These are phyloP conservation scores for Ophion costatus DNA, from an alignment of 2,888 invertebrate genomes.

Conservation along the genomic window DNA sequence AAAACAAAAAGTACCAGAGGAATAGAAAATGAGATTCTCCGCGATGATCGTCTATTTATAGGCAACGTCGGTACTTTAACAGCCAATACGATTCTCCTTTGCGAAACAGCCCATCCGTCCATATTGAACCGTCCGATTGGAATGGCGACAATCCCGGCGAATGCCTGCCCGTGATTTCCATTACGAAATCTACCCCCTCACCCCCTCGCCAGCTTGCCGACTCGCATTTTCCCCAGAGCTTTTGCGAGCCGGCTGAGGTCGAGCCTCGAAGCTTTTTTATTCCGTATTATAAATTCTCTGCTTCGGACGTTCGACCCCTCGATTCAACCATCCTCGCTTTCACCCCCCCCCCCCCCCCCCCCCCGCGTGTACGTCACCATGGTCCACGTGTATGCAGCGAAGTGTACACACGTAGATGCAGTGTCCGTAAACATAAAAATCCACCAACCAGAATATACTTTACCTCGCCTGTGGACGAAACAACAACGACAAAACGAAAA, in stretches of 20 bases:
- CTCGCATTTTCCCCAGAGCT: slow-evolving; percentile 30
- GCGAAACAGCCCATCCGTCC: not conserved
- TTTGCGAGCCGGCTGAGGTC: slow-evolving; percentile 63
- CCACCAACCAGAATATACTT: slow-evolving; percentile 29
- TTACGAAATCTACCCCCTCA: slow-evolving; percentile 20
- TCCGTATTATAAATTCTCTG: slow-evolving; percentile 79
- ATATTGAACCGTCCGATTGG: slow-evolving; percentile 12
- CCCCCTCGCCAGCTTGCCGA: not conserved
- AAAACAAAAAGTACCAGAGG: not conserved
- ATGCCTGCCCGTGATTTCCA: slow-evolving; percentile 26
- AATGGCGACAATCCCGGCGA: slow-evolving; percentile 16
- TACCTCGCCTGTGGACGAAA: slow-evolving; percentile 9
- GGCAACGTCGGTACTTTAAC: not conserved
- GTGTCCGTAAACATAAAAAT: slow-evolving; percentile 35
- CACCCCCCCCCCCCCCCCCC: slow-evolving; percentile 50
- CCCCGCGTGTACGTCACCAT: not conserved
- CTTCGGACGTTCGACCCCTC: slow-evolving; percentile 73
- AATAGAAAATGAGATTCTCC: not conserved
- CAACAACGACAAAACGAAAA: slow-evolving; percentile 2
- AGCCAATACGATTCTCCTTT: not conserved
- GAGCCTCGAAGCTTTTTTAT: slow-evolving; percentile 58
- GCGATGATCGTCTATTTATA: not conserved
- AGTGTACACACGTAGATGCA: slow-evolving; percentile 42
- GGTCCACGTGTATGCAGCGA: slow-evolving; percentile 44
- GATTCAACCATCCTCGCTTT: slow-evolving; percentile 48